These are phyloP conservation scores for Rhinopomastus cyanomelas DNA, from an alignment of 2,113 vertebrate genomes.

Conservation along the genomic window DNA sequence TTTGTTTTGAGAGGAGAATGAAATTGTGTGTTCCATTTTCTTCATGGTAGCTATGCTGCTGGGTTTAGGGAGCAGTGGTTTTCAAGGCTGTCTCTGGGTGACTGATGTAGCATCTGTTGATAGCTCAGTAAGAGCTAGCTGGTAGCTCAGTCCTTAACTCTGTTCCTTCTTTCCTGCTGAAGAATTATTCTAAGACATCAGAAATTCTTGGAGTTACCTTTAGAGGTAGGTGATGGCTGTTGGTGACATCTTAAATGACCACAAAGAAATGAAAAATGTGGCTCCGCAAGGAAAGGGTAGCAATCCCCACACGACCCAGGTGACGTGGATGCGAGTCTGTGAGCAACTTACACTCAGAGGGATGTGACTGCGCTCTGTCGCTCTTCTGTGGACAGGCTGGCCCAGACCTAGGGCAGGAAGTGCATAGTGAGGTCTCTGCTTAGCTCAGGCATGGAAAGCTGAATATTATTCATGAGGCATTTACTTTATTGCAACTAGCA, in stretches of 20 bases:
- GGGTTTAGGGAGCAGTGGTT: background rate
- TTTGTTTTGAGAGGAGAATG: background rate
- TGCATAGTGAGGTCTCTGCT: background rate
- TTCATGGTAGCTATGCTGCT: background rate
- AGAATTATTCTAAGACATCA: background rate
- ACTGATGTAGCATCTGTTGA: background rate
- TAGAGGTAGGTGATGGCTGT: background rate
- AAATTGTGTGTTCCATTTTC: slow-evolving; percentile 2
- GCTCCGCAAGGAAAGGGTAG: background rate
- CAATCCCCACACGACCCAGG: background rate
- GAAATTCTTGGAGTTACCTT: slow-evolving; percentile 17
- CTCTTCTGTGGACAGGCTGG: background rate
- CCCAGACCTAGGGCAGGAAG: background rate
- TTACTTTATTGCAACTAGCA: background rate
- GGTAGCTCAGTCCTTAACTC: background rate
- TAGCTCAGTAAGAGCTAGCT: background rate
- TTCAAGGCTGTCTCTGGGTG: background rate
- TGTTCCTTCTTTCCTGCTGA: background rate
- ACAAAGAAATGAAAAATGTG: background rate
- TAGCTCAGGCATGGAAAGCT: background rate
- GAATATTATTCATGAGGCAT: slow-evolving; percentile 21
- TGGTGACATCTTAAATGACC: background rate
- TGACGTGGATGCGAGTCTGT: background rate
- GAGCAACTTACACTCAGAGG: background rate
- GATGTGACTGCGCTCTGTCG: background rate